Conservation (phyloP, 2,113 vertebrate species). For the Odobenus rosmarus region DNA sequence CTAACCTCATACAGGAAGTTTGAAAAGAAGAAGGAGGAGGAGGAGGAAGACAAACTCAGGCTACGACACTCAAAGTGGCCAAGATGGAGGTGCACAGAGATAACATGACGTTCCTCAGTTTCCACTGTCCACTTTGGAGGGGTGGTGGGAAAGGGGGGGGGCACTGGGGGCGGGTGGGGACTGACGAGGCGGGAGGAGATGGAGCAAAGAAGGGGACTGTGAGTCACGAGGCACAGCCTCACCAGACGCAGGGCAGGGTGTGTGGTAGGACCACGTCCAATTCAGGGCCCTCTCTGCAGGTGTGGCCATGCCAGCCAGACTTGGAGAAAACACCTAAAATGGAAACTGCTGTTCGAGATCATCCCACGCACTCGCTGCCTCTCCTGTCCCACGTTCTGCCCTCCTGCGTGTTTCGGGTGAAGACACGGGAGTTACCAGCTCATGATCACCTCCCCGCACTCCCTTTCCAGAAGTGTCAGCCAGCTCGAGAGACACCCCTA, state of each 20-base stretch:
- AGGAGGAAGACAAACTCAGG: slow-evolving; percentile 6
- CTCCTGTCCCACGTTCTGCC: background rate
- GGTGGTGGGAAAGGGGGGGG: background rate
- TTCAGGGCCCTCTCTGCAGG: background rate
- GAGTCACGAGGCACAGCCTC: background rate
- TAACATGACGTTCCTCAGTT: background rate
- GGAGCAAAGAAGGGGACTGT: background rate
- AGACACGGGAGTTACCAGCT: background rate
- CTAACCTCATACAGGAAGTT: slow-evolving; percentile 94
- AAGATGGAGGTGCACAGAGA: slow-evolving; percentile 65
- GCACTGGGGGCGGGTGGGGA: fast-evolving
- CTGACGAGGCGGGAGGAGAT: background rate
- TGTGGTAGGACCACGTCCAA: background rate
- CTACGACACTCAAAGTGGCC: slow-evolving; percentile 3
- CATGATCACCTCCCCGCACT: fast-evolving
- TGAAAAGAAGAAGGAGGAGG: slow-evolving; percentile 87
- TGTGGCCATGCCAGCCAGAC: background rate
- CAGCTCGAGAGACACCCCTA: no score
- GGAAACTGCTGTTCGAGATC: background rate
- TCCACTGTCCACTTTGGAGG: background rate
- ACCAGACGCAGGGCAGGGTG: background rate
- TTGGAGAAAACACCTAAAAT: background rate
- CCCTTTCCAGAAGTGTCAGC: background rate
- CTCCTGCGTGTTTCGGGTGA: background rate
- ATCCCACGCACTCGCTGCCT: background rate